Conservation (phyloP, 2,888 invertebrate species). For the Protophormia terraenovae region DNA sequence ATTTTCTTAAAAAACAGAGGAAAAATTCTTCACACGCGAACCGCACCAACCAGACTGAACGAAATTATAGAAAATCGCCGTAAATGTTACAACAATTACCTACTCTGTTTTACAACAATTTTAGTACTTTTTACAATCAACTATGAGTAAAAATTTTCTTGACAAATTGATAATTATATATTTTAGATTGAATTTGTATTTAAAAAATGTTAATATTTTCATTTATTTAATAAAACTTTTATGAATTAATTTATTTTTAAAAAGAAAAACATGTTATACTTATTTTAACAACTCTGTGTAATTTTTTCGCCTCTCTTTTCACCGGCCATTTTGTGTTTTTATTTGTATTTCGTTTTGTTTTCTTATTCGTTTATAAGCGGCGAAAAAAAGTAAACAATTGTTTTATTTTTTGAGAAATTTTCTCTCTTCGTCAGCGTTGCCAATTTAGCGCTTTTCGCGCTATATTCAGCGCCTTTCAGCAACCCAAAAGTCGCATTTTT, state of each 20-base stretch:
- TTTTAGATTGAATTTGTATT: no score
- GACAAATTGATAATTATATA: no score
- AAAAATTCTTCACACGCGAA: slow-evolving; percentile 64
- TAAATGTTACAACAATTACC: slow-evolving; percentile 35
- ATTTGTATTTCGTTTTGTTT: slow-evolving; percentile 15
- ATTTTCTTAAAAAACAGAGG: not conserved
- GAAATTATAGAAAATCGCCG: slow-evolving; percentile 29
- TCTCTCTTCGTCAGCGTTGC: not conserved
- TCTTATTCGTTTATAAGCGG: not conserved
- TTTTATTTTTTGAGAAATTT: not conserved
- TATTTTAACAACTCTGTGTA: not conserved
- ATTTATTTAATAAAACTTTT: not conserved
- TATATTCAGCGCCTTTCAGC: no score
- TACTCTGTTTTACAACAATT: slow-evolving; percentile 37
- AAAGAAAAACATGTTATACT: no score
- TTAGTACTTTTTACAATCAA: not conserved
- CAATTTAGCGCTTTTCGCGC: no score
- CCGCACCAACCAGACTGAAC: slow-evolving; percentile 67
- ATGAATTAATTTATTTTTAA: no score
- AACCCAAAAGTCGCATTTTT: no score
- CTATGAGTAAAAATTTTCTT: not conserved
- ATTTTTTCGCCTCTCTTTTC: not conserved
- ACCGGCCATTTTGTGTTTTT: slow-evolving; percentile 51
- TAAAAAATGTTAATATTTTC: not conserved
- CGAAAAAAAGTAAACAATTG: slow-evolving; percentile 11